Conservation (phyloP, 2,888 invertebrate genomes). For the Archips xylosteana region DNA sequence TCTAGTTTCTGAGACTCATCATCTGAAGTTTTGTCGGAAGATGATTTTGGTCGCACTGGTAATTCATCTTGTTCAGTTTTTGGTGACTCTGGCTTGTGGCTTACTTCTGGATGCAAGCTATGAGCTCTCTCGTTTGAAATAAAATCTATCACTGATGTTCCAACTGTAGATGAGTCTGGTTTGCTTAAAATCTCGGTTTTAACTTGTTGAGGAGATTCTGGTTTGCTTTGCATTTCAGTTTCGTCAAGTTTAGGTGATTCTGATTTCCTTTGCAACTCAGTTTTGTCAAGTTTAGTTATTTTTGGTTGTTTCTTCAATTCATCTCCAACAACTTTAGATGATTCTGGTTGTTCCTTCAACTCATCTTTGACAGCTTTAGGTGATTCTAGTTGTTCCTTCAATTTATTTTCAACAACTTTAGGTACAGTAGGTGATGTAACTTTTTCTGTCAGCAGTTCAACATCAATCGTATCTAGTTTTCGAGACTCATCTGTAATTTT, state of each 20-base stretch:
- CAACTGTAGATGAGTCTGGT: neutral
- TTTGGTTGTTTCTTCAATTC: no score
- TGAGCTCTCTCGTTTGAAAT: constrained; percentile 34
- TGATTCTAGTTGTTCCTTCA: neutral
- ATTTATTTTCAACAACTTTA: neutral
- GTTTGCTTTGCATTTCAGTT: constrained; percentile 32
- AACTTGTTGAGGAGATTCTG: constrained; percentile 15
- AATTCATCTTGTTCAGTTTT: neutral
- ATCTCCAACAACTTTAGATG: no score
- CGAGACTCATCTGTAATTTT: neutral
- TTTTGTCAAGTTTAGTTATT: no score
- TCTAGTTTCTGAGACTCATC: neutral
- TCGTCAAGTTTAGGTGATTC: constrained; percentile 32
- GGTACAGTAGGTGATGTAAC: no score
- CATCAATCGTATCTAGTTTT: neutral
- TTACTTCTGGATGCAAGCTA: constrained; percentile 19
- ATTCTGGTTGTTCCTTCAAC: no score
- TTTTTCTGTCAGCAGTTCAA: neutral
- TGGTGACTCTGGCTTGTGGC: neutral
- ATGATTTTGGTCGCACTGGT: neutral
- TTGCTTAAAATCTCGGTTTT: neutral
- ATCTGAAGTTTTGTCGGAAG: neutral
- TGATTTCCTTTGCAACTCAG: neutral
- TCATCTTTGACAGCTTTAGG: neutral
- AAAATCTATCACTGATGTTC: constrained; percentile 11